These are phyloP conservation scores for Galendromus occidentalis DNA, from an alignment of 1,140 invertebrate genomes.

Conservation along the genomic window DNA sequence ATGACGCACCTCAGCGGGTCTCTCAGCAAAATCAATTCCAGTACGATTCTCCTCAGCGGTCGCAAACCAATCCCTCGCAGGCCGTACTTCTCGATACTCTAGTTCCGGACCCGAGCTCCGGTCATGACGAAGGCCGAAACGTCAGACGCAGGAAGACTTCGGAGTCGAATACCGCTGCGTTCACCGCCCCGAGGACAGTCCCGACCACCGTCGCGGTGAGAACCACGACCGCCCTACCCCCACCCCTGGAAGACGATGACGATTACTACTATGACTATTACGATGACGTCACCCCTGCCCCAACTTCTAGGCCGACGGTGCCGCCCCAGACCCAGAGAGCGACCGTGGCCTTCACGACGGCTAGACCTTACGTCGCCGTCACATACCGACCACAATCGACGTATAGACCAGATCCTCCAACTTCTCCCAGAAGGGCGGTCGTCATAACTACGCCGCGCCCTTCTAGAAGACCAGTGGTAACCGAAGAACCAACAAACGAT, in stretches of 20 bases:
- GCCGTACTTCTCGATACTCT: not conserved
- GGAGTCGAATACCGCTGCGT: not conserved
- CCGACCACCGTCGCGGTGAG: slow-evolving; percentile 10
- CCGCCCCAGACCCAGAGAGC: slow-evolving; percentile 3
- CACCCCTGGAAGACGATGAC: not conserved
- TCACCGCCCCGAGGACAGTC: slow-evolving; percentile 5
- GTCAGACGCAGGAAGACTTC: not conserved
- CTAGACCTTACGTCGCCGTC: too few relatives aligned
- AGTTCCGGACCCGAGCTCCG: not conserved
- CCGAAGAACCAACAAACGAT: slow-evolving; percentile 12
- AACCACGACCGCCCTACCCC: slow-evolving; percentile 11
- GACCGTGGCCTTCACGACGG: slow-evolving; percentile 9
- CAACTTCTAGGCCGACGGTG: not conserved
- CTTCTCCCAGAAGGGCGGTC: slow-evolving; percentile 11
- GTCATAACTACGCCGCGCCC: slow-evolving; percentile 2
- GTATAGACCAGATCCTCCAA: not conserved
- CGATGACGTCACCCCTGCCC: not conserved
- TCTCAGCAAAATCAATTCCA: not conserved
- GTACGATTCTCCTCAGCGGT: not conserved
- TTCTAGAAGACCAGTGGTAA: slow-evolving; percentile 3
- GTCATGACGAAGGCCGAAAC: not conserved
- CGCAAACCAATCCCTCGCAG: not conserved
- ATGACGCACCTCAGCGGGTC: not conserved
- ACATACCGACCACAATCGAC: not conserved
- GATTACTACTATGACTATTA: slow-evolving; percentile 8